phyloP scores from a whole-genome alignment of 2,797 vertebrate species.

The Microctenopoma lineatum region DNA sequence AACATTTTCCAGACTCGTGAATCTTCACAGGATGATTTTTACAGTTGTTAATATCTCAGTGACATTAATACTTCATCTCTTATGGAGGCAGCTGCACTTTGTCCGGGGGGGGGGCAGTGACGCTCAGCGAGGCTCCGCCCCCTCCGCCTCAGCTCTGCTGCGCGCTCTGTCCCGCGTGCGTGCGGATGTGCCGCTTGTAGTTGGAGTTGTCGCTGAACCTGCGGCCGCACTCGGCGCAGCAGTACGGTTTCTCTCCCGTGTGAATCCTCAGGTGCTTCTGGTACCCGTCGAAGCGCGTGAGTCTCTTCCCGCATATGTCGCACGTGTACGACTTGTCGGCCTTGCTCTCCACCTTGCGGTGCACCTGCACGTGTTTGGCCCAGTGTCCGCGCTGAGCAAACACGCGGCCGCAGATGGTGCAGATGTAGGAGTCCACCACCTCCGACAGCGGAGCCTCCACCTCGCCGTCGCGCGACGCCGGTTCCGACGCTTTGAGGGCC shows the following conservation, averaged over 20 bases:
- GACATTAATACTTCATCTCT: too few relatives aligned
- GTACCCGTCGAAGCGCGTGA: slow-evolving; percentile 67
- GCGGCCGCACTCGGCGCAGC: slow-evolving; percentile 60
- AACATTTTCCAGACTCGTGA: too few relatives aligned
- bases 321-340: slow-evolving; percentile 61
- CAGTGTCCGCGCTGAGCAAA: slow-evolving; percentile 60
- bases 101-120: too few relatives aligned
- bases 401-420: slow-evolving; percentile 56
- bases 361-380: slow-evolving; percentile 59
- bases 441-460: neutral
- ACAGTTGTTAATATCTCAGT: too few relatives aligned
- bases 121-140: neutral
- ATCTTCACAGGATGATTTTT: too few relatives aligned
- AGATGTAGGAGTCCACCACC: slow-evolving; percentile 53
- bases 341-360: slow-evolving; percentile 17
- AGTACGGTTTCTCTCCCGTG: slow-evolving; percentile 69
- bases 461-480: slow-evolving; percentile 8
- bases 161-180: neutral
- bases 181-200: slow-evolving; percentile 67
- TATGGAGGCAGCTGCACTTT: too few relatives aligned
- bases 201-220: slow-evolving; percentile 74
- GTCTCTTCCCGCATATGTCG: slow-evolving; percentile 67
- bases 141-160: slow-evolving; percentile 25
- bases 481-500: rapidly evolving
- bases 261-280: slow-evolving; percentile 71